Base-by-base conservation (phyloP, 2,797 vertebrate genomes). In the Scolopax rusticola region DNA sequence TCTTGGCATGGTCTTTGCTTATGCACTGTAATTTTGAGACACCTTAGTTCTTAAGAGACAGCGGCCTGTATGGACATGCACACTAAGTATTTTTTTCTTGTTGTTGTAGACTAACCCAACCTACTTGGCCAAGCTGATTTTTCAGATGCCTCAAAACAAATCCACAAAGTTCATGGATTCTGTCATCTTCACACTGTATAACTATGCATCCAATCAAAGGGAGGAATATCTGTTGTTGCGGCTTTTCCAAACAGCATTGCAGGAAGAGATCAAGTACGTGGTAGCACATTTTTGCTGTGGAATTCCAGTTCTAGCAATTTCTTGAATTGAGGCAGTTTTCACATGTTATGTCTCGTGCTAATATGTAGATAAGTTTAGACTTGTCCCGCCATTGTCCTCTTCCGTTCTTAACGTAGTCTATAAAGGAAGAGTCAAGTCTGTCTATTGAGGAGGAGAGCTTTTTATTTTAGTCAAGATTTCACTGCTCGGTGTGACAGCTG, bases 151-250 rank as follows among this genome's bases (percentile, higher is more conserved):
- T 15, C 99, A 99, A 97, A 99, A 99, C 96, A 99, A 99, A 96
- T 99, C 99, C 90, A 99, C 99, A 32, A 99, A 99, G 96, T 99
- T 99, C 97, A 99, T 99, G 99, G 99, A 99, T 97, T 99, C 99
- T 24, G 99, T 99, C 8, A 99, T 99, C 98, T 99, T 99, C 98
- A 99, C 99, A 0, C 97, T 99, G 25, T 99, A 99, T 90, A 99
- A 99, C 98, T 99, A 99, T 7, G 99, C 99, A 15, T 99, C 99
- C 77, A 99, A 99, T 97, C 99, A 99, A 97, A 98, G 99, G 3
- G 99, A 99, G 93, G 99, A 99, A 89, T 99, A 99, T 94, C 98
- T 99, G 93, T 98, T 99, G 20, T 98, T 99, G 50, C 99, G 99
- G 90, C 99, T 99, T 93, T 99, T 99, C 94, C 99, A 99, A 97